Evolutionary conservation across 2,888 invertebrate species (phyloP).

Genomic region (Chaitophorus viminalis): DNA sequence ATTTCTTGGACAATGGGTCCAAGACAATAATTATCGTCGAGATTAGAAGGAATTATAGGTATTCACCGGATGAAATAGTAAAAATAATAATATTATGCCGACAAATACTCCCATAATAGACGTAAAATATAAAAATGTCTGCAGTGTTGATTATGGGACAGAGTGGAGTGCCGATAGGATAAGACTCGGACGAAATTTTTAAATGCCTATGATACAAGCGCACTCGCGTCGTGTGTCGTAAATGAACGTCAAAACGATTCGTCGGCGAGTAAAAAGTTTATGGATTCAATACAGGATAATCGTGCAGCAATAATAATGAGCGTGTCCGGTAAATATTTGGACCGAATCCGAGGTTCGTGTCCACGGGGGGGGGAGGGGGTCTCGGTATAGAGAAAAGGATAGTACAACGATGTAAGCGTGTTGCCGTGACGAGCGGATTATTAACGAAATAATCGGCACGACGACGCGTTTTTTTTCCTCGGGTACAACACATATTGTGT

Average conservation of each 20-base stretch:
- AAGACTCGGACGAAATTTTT: not conserved
- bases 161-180: not conserved
- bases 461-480: not conserved
- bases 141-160: not conserved
- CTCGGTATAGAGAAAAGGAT: too few relatives aligned
- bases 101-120: not conserved
- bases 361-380: not conserved
- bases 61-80: too few relatives aligned
- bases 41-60: not conserved
- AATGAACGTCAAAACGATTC: not conserved
- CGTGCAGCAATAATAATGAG: too few relatives aligned
- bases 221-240: too few relatives aligned
- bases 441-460: constrained; percentile 22
- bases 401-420: not conserved
- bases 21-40: too few relatives aligned
- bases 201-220: not conserved
- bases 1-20: not conserved
- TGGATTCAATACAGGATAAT: too few relatives aligned
- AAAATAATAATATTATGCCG: not conserved
- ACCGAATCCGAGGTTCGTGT: too few relatives aligned
- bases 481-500: not conserved
- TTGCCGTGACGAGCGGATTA: constrained; percentile 16
- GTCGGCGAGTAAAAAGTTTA: not conserved
- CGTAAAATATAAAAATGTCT: not conserved
- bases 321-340: too few relatives aligned